phyloP scores from a whole-genome alignment of 1,140 invertebrate species.

The Orchesella cincta region DNA sequence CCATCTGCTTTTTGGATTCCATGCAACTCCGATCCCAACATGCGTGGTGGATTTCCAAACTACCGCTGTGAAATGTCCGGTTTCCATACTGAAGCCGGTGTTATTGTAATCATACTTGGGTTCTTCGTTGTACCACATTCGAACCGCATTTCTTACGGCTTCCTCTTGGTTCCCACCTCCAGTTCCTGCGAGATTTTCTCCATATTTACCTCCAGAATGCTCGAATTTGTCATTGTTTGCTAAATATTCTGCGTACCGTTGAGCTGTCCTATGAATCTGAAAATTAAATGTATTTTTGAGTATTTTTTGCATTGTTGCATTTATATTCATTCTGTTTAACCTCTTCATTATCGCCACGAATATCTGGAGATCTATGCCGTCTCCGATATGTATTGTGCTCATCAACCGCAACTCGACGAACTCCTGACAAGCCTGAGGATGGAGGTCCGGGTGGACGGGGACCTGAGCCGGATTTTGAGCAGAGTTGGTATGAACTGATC shows the following conservation, averaged over 20 bases:
- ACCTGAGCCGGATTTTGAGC: no score
- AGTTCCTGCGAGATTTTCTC: neutral
- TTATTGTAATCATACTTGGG: conserved; percentile 29
- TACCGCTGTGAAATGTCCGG: conserved; percentile 87
- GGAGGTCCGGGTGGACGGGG: no score
- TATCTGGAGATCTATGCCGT: neutral
- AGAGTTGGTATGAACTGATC: neutral
- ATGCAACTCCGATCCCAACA: conserved; percentile 70
- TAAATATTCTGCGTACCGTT: conserved; percentile 27
- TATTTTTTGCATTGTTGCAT: neutral
- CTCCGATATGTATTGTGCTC: neutral
- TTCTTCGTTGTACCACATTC: conserved; percentile 34
- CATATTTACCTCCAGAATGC: no score
- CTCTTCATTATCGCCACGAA: neutral
- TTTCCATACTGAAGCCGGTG: conserved; percentile 8
- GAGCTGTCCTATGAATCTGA: conserved; percentile 14
- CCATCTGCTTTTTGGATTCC: neutral
- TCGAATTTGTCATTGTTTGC: conserved; percentile 13
- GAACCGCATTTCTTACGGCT: neutral
- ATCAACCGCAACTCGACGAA: neutral
- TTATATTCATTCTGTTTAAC: neutral
- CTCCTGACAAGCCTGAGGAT: no score
- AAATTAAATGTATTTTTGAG: neutral
- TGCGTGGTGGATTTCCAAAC: conserved; percentile 78
- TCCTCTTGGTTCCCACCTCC: neutral